Conservation (phyloP, 2,113 vertebrate species). For the Semicossyphus pulcher region DNA sequence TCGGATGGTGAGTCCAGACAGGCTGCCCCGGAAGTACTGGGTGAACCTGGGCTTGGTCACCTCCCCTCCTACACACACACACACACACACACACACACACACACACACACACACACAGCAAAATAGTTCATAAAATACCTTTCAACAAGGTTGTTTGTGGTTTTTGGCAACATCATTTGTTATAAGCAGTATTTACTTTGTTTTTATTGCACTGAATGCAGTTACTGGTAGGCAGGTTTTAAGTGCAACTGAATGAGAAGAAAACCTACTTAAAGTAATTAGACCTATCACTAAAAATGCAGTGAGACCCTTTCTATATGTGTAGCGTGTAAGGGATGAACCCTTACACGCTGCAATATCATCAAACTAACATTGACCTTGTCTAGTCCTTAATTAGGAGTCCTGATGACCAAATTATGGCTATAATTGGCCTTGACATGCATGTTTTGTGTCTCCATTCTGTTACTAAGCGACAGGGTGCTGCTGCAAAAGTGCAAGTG, state of each 20-base stretch:
- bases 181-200: no score
- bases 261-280: no score
- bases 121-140: not conserved
- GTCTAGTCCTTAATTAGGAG: slow-evolving; percentile 7
- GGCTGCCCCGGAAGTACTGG: slow-evolving; percentile 95
- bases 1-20: slow-evolving; percentile 94
- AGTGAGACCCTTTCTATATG: no score
- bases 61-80: slow-evolving; percentile 89
- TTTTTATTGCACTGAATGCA: no score
- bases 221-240: no score
- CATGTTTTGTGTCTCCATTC: not conserved
- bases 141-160: no score
- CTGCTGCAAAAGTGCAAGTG: slow-evolving; percentile 35
- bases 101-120: not conserved
- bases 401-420: slow-evolving; percentile 7
- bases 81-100: slow-evolving; percentile 29
- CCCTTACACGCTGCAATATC: not conserved
- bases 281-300: no score
- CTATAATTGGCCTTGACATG: slow-evolving; percentile 28
- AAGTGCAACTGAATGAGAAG: no score
- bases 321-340: no score
- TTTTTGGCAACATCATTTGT: no score
- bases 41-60: slow-evolving; percentile 94
- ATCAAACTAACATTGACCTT: slow-evolving; percentile 5
- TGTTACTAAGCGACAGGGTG: slow-evolving; percentile 17